Percentiles rank a stretch among this genome's conserved stretches.
Evolutionary conservation across 2,113 vertebrate genomes (phyloP).

Genomic region (Cyrtonyx montezumae): DNA sequence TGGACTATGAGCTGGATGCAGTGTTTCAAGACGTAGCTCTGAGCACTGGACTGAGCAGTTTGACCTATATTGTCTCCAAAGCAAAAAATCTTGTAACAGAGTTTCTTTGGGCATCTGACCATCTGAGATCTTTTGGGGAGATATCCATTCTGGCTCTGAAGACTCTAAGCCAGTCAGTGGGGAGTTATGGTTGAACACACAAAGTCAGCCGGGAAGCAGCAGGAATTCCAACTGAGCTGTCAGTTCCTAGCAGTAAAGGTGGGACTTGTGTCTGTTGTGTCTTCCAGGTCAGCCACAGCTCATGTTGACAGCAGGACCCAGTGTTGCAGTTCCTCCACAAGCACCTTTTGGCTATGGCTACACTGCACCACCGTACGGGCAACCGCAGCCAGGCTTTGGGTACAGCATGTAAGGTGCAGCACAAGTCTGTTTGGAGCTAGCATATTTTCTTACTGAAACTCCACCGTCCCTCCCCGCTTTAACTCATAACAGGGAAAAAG

Average conservation of each 20-base stretch:
- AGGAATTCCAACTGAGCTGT: background rate
- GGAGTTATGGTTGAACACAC: rapidly evolving
- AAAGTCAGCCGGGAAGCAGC: rapidly evolving
- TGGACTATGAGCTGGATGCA: background rate
- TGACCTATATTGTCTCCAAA: background rate
- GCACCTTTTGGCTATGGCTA: conserved; percentile 95
- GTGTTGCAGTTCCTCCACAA: conserved; percentile 92
- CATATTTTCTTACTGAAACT: conserved; percentile 84
- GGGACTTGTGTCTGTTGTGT: background rate
- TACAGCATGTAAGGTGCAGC: conserved; percentile 92
- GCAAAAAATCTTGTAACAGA: background rate
- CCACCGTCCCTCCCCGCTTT: conserved; percentile 86
- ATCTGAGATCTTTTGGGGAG: background rate
- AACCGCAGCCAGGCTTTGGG: conserved; percentile 93
- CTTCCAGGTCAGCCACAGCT: conserved; percentile 93
- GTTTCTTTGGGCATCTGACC: background rate
- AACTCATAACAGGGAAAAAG: conserved; percentile 80
- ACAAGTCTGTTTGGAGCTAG: conserved; percentile 76
- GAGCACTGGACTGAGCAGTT: background rate
- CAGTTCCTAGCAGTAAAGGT: rapidly evolving
- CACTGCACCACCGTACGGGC: conserved; percentile 89
- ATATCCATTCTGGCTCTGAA: rapidly evolving
- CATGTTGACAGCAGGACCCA: conserved; percentile 98
- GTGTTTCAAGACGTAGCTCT: background rate
- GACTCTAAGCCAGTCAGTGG: background rate